Percentiles rank a stretch among this genome's conserved stretches.
phyloP scores from a whole-genome alignment of 1,140 invertebrate species.

The Parapsyche elsis region DNA sequence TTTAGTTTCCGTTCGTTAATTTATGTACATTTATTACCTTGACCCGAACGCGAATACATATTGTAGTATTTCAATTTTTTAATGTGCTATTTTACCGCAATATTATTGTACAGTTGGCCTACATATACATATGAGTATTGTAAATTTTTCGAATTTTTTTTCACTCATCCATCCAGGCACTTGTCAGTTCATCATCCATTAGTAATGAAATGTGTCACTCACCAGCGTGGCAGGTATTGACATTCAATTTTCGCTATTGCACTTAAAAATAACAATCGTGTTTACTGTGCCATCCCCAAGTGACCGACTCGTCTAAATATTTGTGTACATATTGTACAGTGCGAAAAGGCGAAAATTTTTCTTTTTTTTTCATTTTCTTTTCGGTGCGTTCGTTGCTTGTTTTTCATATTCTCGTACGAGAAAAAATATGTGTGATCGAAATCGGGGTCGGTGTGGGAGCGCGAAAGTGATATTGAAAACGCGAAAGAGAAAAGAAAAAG shows the following conservation, averaged over 20 bases:
- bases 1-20: not conserved
- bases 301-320: not conserved
- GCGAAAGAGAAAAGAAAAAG: not conserved
- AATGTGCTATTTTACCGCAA: not conserved
- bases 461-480: not conserved
- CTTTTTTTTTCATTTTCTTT: not conserved
- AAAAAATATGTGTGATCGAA: not conserved
- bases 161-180: no score
- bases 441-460: not conserved
- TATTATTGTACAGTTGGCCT: no score
- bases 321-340: not conserved
- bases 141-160: no score
- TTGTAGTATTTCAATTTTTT: not conserved
- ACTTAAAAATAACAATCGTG: slow-evolving; percentile 13
- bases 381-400: not conserved
- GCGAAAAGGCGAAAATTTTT: not conserved
- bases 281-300: no score
- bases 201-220: not conserved
- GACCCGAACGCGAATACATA: not conserved
- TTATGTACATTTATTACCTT: not conserved
- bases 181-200: no score
- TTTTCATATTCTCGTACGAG: not conserved
- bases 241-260: not conserved
- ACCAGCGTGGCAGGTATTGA: not conserved
- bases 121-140: no score